phyloP scores from a whole-genome alignment of 92 coral and sea anemone species.

The Pocillopora meandrina region DNA sequence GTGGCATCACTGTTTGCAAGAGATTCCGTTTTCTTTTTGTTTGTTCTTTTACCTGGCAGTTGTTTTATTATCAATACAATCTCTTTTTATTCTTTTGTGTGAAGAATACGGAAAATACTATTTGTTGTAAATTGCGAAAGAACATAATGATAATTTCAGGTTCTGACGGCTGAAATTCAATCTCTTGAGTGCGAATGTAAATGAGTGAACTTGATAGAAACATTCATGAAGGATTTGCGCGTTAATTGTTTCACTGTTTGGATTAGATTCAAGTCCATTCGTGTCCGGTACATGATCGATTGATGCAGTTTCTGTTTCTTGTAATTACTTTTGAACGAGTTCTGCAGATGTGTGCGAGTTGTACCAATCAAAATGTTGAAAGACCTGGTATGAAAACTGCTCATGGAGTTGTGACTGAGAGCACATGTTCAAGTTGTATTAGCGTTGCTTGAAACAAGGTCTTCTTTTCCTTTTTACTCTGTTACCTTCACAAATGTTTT shows the following conservation, averaged over 20 bases:
- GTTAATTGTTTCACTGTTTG: slow-evolving; percentile 4
- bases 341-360: neutral
- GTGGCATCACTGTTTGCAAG: too few relatives aligned
- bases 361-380: neutral
- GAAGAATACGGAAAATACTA: neutral
- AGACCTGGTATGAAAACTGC: too few relatives aligned
- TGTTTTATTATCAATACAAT: too few relatives aligned
- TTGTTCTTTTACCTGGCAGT: too few relatives aligned
- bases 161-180: neutral
- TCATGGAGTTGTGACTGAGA: too few relatives aligned
- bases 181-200: neutral
- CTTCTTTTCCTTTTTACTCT: too few relatives aligned
- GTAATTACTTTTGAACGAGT: slow-evolving; percentile 12
- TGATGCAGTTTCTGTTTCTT: neutral
- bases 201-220: neutral
- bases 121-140: neutral
- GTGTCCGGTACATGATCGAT: neutral
- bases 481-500: too few relatives aligned
- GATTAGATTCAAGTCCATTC: neutral
- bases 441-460: too few relatives aligned
- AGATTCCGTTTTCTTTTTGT: too few relatives aligned
- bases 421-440: too few relatives aligned
- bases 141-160: neutral
- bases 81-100: neutral
- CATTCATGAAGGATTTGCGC: neutral